Evolutionary conservation across 1,140 invertebrate genomes (phyloP).

Genomic region (Eupristina koningsbergeri): DNA sequence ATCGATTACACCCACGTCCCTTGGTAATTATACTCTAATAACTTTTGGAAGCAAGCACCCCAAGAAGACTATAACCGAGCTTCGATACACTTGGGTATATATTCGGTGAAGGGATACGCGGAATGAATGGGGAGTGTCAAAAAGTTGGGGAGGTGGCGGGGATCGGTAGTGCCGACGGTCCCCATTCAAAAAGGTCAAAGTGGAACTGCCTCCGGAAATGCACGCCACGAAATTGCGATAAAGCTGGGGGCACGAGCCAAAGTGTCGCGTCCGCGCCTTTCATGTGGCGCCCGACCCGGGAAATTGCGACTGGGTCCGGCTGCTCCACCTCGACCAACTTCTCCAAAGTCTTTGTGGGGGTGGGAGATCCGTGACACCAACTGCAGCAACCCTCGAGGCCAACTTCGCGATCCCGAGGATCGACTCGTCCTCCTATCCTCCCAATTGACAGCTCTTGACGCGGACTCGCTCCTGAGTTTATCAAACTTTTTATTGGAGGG

Average conservation of each 20-base stretch:
- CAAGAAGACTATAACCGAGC: neutral
- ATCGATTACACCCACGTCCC: no score
- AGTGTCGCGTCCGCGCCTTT: slow-evolving; percentile 15
- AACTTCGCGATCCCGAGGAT: slow-evolving; percentile 30
- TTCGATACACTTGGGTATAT: neutral
- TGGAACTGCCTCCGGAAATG: slow-evolving; percentile 13
- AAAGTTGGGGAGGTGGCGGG: no score
- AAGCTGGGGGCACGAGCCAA: slow-evolving; percentile 4
- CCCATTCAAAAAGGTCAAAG: neutral
- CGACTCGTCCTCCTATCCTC: slow-evolving; percentile 28
- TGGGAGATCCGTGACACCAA: no score
- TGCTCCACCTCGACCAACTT: slow-evolving; percentile 8
- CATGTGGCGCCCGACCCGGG: neutral
- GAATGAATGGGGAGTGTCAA: neutral
- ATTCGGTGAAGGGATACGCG: neutral
- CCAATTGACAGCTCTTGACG: slow-evolving; percentile 29
- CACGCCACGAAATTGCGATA: slow-evolving; percentile 19
- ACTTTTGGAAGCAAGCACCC: no score
- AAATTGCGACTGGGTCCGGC: slow-evolving; percentile 11
- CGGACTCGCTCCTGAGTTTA: neutral
- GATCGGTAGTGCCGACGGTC: neutral
- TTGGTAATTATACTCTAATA: no score
- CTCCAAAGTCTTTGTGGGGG: slow-evolving; percentile 34
- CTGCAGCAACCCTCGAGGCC: neutral
- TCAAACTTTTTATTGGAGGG: slow-evolving; percentile 34